Evolutionary conservation across 1,140 invertebrate species (phyloP), one percentile per base, ranked within the genome.

Genomic region (Dreissena polymorpha): DNA sequence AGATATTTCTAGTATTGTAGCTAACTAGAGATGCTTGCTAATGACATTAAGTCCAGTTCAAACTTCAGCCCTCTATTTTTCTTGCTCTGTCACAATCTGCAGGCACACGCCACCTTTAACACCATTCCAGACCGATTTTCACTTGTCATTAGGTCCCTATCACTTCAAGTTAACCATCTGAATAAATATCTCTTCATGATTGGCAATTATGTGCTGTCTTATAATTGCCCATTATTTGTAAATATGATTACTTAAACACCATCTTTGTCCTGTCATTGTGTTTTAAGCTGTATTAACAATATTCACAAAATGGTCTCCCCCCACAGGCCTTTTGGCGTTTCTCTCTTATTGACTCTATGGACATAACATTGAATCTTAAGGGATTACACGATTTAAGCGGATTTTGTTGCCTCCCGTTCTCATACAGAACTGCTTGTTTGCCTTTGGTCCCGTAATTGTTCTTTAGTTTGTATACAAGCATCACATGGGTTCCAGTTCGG

Each of bases 271-370:
- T 60, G 10, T 53, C 67, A 7, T 10, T 78, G 63, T 68, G 50
- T 64, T 72, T 72, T 80, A 72, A 80, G 78, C 78, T 68, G 70
- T 80, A 71, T 80, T 80, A 70, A 80, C 78, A 80, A 72, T 68
- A 80, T 55, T 14, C 21, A 27, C 21, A 55, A 50, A 53, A 14
- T 29, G 29, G 25, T 18, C 67, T 27, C 55, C 68, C 76, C 65
- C 76, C 67, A 76, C 74, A 76, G 55, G 29, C 63, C 13, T 76
- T 63, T 64, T 55, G 18, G 3, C 65, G 55, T 74, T 57, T 64
- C 71, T 18, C 50, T 68, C 65, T 29, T 77, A 73, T 83, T 83
- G 81, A 77, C 81, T 64, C 60, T 76, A 71, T 82, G 18, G 73
- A 69, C 72, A 69, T 76, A 69, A 77, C 81, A 76, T 71, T 68